Base-by-base conservation (phyloP, 2,888 invertebrate species). In the Drosophila picticornis region DNA sequence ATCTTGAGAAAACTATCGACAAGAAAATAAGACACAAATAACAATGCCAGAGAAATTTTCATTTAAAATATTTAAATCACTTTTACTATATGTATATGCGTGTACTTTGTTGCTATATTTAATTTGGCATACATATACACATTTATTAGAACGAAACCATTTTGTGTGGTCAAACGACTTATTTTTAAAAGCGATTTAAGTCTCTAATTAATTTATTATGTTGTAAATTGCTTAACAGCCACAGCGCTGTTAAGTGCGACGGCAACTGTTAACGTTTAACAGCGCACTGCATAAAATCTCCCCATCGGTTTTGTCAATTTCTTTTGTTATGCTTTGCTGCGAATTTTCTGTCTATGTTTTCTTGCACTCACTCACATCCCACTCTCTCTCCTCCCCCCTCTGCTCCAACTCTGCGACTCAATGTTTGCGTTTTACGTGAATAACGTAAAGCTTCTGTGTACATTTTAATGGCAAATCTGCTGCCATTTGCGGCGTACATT, bases 401-500 rank as follows among this genome's bases (percentile, higher is more conserved):
- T 72, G 40, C 58, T 9, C 13, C 0, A 0, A 13, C 25, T 25
- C 46, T 25, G 46, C 46, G 7, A 3, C 11, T 10, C 2, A 31
- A 36, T 43, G 22, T 43, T 43, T 43, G n/a, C 40, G 32, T 60
- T 68, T 72, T 69, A 55, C 67, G 68, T 74, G 72, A 48, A 71
- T 82, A 80, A 71, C 62, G 61, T 72, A 65, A 70, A 77, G 84
- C 65, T 78, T 72, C 77, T 84, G 77, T 79, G 75, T 86, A 88
- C 77, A 77, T 85, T 85, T 83, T 81, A 88, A 87, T 86, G 79
- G 89, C 85, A 88, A 87, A 88, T 88, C 89, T 86, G 87, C 84
- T 88, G 81, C 87, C 87, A 87, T 88, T 87, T 87, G 87, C 81
- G 87, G 87, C 83, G 46, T 25, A 88, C 88, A 84, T 88, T 87